Evolutionary conservation across 2,888 invertebrate species (phyloP), one percentile per base, ranked within the genome.

Genomic region (Drosophila incognita): DNA sequence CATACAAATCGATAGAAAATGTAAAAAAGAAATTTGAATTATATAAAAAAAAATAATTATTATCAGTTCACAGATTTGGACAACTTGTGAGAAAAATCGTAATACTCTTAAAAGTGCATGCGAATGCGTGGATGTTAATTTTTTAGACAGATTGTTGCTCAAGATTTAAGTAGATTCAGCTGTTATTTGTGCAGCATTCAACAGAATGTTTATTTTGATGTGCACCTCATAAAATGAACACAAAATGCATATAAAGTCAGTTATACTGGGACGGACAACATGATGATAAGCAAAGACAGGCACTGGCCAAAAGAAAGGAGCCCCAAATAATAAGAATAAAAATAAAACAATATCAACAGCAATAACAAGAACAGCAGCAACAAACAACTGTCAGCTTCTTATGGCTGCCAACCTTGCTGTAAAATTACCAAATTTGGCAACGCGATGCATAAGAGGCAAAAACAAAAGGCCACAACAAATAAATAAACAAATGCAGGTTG

Each of bases 161-260:
- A n/a, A 11, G 33, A 24, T 7, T 46, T 24, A 24, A 46, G 46
- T 24, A 42, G 58, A 21, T 53, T 53, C 31, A 13, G 52, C 52
- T 75, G 63, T 36, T 42, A 0, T 15, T 6, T 60, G 48, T 56
- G 65, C 51, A 60, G 62, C 78, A 69, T 64, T 38, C 65, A 76
- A 35, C 53, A 66, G 68, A 72, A 66, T 83, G 65, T 81, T 81
- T 81, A 81, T 87, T 75, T 85, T 81, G 63, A 81, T 70, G 62
- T 33, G 21, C 48, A 51, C 31, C 21, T 56, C 56, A 65, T 65
- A 68, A 87, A 79, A 82, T 79, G 69, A 65, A 80, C 67, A 80
- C 82, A 87, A 76, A 80, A 56, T 74, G 81, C 74, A 89, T 85
- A 78, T 87, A 86, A 76, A 79, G 88, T 89, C 88, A 78, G 74